Evolutionary conservation across 2,888 invertebrate species (phyloP).

Genomic region (Nesidiocoris tenuis): DNA sequence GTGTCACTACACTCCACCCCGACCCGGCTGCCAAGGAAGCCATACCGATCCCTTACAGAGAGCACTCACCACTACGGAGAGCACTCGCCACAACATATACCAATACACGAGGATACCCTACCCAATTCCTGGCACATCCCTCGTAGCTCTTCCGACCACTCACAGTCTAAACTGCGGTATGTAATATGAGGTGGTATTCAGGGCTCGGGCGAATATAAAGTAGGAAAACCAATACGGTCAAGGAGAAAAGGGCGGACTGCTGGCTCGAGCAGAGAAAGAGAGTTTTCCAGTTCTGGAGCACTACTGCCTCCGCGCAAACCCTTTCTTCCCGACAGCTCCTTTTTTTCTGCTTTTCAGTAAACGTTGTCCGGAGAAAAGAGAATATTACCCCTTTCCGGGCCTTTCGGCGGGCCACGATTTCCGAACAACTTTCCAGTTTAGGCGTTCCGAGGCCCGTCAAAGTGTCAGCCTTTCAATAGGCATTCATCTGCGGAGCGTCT

Average conservation of each 20-base stretch:
- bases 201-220: conserved; percentile 42
- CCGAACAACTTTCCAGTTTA: not conserved
- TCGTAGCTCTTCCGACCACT: conserved; percentile 15
- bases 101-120: not conserved
- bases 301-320: not conserved
- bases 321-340: not conserved
- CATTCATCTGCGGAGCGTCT: not conserved
- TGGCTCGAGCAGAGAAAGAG: conserved; percentile 3
- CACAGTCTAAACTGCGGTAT: conserved; percentile 38
- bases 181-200: conserved; percentile 43
- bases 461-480: not conserved
- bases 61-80: not conserved
- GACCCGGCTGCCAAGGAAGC: not conserved
- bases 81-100: not conserved
- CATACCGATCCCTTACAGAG: not conserved
- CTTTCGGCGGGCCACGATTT: not conserved
- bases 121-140: not conserved
- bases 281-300: conserved; percentile 32
- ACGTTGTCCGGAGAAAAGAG: conserved; percentile 21
- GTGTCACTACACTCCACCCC: not conserved
- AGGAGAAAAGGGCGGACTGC: conserved; percentile 9
- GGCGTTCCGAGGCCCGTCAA: not conserved
- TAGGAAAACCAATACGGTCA: conserved; percentile 44
- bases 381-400: conserved; percentile 14
- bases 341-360: conserved; percentile 13